These are phyloP conservation scores for Hiodon tergisus DNA, from an alignment of 2,113 vertebrate species.

Conservation along the genomic window DNA sequence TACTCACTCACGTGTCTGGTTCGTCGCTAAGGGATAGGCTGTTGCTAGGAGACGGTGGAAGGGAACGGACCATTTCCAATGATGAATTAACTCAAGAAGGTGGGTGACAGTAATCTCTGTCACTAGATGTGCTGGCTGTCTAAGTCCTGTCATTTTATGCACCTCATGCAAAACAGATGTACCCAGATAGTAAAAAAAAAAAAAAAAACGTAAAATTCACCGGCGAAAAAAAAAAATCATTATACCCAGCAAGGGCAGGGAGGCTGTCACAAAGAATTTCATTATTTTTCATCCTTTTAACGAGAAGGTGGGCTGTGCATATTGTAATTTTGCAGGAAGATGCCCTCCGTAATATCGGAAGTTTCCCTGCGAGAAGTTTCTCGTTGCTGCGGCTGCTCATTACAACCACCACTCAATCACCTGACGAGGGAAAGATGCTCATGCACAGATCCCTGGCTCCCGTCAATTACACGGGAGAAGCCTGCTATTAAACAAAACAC, in stretches of 20 bases:
- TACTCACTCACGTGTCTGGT: slow-evolving; percentile 70
- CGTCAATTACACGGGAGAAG: slow-evolving; percentile 16
- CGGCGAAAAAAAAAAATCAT: slow-evolving; percentile 59
- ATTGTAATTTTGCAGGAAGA: slow-evolving; percentile 64
- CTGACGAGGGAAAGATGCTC: background rate
- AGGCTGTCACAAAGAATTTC: slow-evolving; percentile 71
- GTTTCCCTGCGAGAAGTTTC: slow-evolving; percentile 40
- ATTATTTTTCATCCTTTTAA: slow-evolving; percentile 73
- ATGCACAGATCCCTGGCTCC: background rate
- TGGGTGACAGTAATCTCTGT: slow-evolving; percentile 85
- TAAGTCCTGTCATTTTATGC: slow-evolving; percentile 94
- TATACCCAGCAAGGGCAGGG: slow-evolving; percentile 64
- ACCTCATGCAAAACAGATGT: slow-evolving; percentile 96
- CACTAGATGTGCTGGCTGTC: slow-evolving; percentile 94
- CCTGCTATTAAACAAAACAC: slow-evolving; percentile 20
- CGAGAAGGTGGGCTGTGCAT: slow-evolving; percentile 55
- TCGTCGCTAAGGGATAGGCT: slow-evolving; percentile 72
- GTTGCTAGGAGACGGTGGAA: slow-evolving; percentile 95
- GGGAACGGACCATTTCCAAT: slow-evolving; percentile 85
- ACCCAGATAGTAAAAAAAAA: slow-evolving; percentile 70
- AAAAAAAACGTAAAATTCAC: slow-evolving; percentile 48
- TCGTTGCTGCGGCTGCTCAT: slow-evolving; percentile 19
- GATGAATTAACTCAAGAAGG: slow-evolving; percentile 92
- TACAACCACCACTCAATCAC: slow-evolving; percentile 11
- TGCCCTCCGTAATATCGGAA: slow-evolving; percentile 73